phyloP scores from a whole-genome alignment of 1,140 invertebrate genomes.

The Telenomus remus region DNA sequence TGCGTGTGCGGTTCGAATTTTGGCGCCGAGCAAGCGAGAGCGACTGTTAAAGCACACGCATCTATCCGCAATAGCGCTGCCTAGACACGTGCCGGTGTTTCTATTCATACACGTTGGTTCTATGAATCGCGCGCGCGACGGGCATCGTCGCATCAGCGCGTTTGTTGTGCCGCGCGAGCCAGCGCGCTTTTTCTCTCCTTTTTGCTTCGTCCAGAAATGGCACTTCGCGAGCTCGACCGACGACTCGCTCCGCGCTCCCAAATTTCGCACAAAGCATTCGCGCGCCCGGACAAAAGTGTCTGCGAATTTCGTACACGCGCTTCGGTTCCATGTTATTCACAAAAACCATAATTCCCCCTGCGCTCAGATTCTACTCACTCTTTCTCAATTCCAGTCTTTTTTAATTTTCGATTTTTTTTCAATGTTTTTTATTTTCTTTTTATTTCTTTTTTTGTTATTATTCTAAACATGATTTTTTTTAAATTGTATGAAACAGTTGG shows the following conservation, averaged over 20 bases:
- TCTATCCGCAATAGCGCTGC: slow-evolving; percentile 41
- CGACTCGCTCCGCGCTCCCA: slow-evolving; percentile 3
- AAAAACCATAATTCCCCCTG: neutral
- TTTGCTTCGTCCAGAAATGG: slow-evolving; percentile 26
- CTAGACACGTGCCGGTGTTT: slow-evolving; percentile 63
- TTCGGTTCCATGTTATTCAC: neutral
- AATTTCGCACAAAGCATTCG: slow-evolving; percentile 14
- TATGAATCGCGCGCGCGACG: slow-evolving; percentile 32
- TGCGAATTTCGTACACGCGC: slow-evolving; percentile 1
- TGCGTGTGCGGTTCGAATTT: slow-evolving; percentile 57
- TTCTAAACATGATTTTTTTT: too few species aligned
- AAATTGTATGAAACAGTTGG: too few species aligned
- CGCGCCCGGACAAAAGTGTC: slow-evolving; percentile 3
- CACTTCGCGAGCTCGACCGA: slow-evolving; percentile 2
- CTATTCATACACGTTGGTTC: slow-evolving; percentile 55
- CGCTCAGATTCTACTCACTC: too few species aligned
- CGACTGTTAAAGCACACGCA: slow-evolving; percentile 57
- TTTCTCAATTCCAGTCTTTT: too few species aligned
- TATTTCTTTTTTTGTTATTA: too few species aligned
- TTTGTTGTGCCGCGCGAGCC: slow-evolving; percentile 47
- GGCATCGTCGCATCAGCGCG: slow-evolving; percentile 34
- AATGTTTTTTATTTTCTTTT: neutral
- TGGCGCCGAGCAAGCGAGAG: slow-evolving; percentile 52
- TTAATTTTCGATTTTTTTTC: neutral
- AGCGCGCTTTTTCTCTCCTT: slow-evolving; percentile 32